Conservation (phyloP, 1,140 invertebrate genomes). For the Microplitis demolitor region DNA sequence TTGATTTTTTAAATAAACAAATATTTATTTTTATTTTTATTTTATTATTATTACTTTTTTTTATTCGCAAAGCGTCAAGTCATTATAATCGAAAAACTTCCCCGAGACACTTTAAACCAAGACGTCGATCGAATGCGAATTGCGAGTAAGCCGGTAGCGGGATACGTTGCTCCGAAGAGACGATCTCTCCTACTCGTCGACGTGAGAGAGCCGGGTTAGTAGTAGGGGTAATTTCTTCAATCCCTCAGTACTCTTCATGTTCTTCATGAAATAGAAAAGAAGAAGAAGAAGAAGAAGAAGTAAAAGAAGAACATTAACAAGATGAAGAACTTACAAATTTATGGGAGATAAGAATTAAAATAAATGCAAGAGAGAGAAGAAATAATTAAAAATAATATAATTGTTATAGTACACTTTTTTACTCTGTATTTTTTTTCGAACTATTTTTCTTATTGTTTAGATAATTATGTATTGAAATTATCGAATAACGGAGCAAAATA, state of each 20-base stretch:
- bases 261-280: neutral
- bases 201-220: neutral
- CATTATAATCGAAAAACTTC: conserved; percentile 67
- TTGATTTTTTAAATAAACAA: no score
- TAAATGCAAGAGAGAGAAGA: neutral
- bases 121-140: conserved; percentile 88
- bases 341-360: no score
- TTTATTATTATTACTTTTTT: conserved; percentile 5
- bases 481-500: neutral
- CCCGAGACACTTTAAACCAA: conserved; percentile 80
- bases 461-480: neutral
- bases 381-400: neutral
- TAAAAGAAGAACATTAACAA: neutral
- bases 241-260: neutral
- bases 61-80: conserved; percentile 75
- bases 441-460: neutral
- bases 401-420: neutral
- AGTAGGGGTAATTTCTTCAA: conserved; percentile 6
- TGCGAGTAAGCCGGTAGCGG: conserved; percentile 65
- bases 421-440: neutral
- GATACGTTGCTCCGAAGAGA: conserved; percentile 38
- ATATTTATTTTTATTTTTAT: conserved; percentile 22
- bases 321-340: neutral
- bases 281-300: neutral
- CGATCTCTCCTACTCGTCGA: conserved; percentile 30